Evolutionary conservation across 2,113 vertebrate genomes (phyloP), one percentile per base, ranked within the genome.

Genomic region (Sinocyclocheilus maitianheensis): DNA sequence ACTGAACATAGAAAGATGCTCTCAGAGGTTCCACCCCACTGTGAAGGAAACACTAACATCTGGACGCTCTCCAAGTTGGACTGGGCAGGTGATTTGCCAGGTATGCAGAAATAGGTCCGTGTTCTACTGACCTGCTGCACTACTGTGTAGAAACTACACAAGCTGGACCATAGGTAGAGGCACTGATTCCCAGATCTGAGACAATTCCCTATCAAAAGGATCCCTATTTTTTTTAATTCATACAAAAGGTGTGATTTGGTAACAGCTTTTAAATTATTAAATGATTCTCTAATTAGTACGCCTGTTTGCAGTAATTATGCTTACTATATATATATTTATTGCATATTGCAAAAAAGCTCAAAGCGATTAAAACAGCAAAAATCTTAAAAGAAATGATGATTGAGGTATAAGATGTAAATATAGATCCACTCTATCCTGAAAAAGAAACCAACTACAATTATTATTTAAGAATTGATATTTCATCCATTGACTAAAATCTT

Each of bases 11-110:
- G 67, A 79, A 82, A 67, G 79, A 83, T 74, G 78, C 67, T 62
- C 76, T 75, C 63, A 37, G 24, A 26, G 60, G 20, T 76, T 55
- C 81, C 48, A 46, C 55, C 87, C 51, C 79, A 77, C 84, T 86
- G 85, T 48, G 84, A 26, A 86, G 72, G 87, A 84, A 85, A 78
- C 87, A 87, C 85, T 30, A 86, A 89, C 84, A 89, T 81, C 88
- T 90, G 90, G 89, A 87, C 67, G 4, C 65, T 78, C 74, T 26
- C 86, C 81, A 87, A 77, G 74, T 53, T 71, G 26, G 24, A n/a
- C 11, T 86, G n/a, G 48, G 26, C n/a, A 37, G 53, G 40, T 24
- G 63, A 58, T 37, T 22, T 72, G 67, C 46, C 22, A 84, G 75
- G 48, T 77, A 83, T 3, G 18, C 82, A 71, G 86, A 87, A 65